These are phyloP conservation scores for Rhinolophus ferrumequinum DNA, from an alignment of 2,113 vertebrate species.

Conservation along the genomic window DNA sequence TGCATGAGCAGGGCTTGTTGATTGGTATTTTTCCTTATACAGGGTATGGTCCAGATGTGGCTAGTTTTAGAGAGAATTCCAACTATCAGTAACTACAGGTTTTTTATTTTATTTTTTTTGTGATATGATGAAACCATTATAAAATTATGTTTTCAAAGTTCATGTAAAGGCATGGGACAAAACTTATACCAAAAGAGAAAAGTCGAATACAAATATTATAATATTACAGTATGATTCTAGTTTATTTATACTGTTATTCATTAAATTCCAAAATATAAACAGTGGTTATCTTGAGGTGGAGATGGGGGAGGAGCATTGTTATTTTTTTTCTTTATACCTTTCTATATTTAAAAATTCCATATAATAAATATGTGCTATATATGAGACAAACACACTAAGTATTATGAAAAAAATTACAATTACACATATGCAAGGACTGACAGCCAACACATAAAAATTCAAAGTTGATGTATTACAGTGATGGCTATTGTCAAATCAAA, in stretches of 20 bases:
- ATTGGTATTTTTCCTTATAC: background rate
- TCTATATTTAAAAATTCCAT: background rate
- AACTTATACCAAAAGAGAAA: background rate
- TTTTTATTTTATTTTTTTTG: no score
- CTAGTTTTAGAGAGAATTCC: background rate
- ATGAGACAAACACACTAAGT: background rate
- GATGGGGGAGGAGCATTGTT: background rate
- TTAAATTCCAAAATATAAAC: background rate
- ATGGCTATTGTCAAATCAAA: background rate
- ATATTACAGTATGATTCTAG: background rate
- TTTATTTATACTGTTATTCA: background rate
- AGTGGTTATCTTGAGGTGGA: background rate
- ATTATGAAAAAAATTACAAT: background rate
- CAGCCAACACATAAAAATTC: background rate
- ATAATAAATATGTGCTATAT: background rate
- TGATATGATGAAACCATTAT: background rate
- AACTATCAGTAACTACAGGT: background rate
- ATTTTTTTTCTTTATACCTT: background rate
- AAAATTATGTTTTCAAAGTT: background rate
- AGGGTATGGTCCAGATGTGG: background rate
- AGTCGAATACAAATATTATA: background rate
- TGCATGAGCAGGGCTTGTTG: background rate
- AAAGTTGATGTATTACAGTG: background rate
- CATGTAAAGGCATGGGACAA: background rate
- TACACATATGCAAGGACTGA: background rate